These are phyloP conservation scores for Athrips mouffetella DNA, from an alignment of 2,888 invertebrate genomes.

Conservation along the genomic window DNA sequence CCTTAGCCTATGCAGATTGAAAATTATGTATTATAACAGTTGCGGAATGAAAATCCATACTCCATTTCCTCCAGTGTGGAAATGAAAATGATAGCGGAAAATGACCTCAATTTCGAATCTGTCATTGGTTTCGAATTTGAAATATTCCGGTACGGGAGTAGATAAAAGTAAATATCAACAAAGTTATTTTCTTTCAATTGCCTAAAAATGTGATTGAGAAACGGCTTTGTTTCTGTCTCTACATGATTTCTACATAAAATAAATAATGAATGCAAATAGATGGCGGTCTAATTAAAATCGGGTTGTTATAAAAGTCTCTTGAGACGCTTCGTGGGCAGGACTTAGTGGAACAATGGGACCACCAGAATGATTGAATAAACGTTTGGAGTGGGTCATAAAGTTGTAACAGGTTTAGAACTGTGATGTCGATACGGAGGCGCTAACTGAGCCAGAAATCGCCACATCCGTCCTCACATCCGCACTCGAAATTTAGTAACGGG, in stretches of 20 bases:
- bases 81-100: too few species aligned
- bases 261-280: slow-evolving; percentile 50
- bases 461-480: slow-evolving; percentile 74
- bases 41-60: too few species aligned
- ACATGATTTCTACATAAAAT: not conserved
- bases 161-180: too few species aligned
- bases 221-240: not conserved
- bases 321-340: slow-evolving; percentile 39
- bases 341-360: slow-evolving; percentile 70
- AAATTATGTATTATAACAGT: too few species aligned
- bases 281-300: slow-evolving; percentile 60
- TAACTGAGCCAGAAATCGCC: slow-evolving; percentile 61
- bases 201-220: too few species aligned
- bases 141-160: too few species aligned
- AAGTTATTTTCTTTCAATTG: too few species aligned
- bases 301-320: slow-evolving; percentile 57
- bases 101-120: too few species aligned
- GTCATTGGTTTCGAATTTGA: too few species aligned
- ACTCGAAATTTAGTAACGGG: slow-evolving; percentile 56
- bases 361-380: slow-evolving; percentile 70
- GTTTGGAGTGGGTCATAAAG: slow-evolving; percentile 69
- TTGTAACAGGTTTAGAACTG: slow-evolving; percentile 68
- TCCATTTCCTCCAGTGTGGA: too few species aligned
- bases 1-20: too few species aligned
- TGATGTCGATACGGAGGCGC: slow-evolving; percentile 64